Evolutionary conservation across 2,797 vertebrate species (phyloP).

Genomic region (Pampus argenteus): DNA sequence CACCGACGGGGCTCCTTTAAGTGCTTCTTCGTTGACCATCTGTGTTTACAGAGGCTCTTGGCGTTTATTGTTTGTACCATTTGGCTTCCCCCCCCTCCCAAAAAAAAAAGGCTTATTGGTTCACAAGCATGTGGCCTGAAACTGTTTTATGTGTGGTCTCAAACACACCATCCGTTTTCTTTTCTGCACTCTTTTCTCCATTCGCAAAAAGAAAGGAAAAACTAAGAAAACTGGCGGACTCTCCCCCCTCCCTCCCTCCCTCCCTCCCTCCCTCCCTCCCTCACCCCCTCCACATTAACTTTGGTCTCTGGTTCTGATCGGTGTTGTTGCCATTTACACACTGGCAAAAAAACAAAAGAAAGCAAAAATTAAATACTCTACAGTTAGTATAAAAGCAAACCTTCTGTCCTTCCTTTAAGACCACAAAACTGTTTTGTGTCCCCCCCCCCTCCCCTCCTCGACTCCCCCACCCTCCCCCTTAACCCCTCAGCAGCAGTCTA

Average conservation of each 20-base stretch:
- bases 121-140: conserved; percentile 59
- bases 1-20: conserved; percentile 67
- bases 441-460: background rate
- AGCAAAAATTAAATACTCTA: conserved; percentile 34
- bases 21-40: conserved; percentile 74
- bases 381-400: conserved; percentile 60
- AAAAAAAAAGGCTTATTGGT: conserved; percentile 74
- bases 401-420: conserved; percentile 48
- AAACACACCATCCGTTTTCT: conserved; percentile 81
- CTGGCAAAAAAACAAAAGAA: conserved; percentile 24
- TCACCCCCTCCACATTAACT: conserved; percentile 73
- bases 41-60: conserved; percentile 43
- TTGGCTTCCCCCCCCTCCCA: conserved; percentile 85
- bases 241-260: conserved; percentile 35
- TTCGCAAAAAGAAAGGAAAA: conserved; percentile 57
- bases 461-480: conserved; percentile 1
- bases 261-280: background rate
- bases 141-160: conserved; percentile 83
- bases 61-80: conserved; percentile 74
- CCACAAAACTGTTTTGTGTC: conserved; percentile 37
- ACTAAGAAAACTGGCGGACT: conserved; percentile 63
- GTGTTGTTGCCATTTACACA: conserved; percentile 62
- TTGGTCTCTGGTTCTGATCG: conserved; percentile 90
- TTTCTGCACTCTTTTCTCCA: conserved; percentile 49
- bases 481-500: conserved; percentile 78